Evolutionary conservation across 2,113 vertebrate genomes (phyloP).

Genomic region (Oncorhynchus nerka): DNA sequence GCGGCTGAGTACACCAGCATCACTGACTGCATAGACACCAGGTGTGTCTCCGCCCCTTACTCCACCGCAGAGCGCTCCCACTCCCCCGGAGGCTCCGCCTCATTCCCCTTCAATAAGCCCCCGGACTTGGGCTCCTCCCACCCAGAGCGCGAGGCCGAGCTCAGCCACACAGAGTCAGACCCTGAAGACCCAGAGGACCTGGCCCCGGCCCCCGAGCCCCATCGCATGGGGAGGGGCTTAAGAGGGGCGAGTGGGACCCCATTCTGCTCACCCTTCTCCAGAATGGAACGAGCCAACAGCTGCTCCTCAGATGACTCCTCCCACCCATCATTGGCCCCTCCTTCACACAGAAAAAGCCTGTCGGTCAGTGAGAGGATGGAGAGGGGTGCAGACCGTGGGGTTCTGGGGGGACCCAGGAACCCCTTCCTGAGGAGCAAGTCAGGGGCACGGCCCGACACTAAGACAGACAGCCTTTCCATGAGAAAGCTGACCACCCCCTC

Average conservation of each 20-base stretch:
- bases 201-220: conserved; percentile 59
- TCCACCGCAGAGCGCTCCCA: conserved; percentile 82
- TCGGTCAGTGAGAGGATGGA: conserved; percentile 98
- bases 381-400: conserved; percentile 76
- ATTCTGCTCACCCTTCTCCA: conserved; percentile 78
- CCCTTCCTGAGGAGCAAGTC: conserved; percentile 94
- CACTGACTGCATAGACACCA: conserved; percentile 95
- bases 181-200: conserved; percentile 85
- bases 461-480: conserved; percentile 89
- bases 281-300: conserved; percentile 92
- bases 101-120: conserved; percentile 83
- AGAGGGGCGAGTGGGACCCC: conserved; percentile 72
- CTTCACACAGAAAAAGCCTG: conserved; percentile 84
- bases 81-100: conserved; percentile 80
- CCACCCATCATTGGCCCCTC: conserved; percentile 78
- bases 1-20: conserved; percentile 98
- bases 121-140: conserved; percentile 84
- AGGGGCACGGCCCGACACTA: conserved; percentile 84
- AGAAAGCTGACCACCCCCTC: conserved; percentile 88
- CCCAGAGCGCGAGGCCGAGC: conserved; percentile 94
- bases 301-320: conserved; percentile 95
- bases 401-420: conserved; percentile 80
- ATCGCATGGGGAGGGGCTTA: conserved; percentile 55
- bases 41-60: conserved; percentile 87
- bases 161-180: conserved; percentile 92